Conservation (phyloP, 2,113 vertebrate species). For the Enhydra lutris region DNA sequence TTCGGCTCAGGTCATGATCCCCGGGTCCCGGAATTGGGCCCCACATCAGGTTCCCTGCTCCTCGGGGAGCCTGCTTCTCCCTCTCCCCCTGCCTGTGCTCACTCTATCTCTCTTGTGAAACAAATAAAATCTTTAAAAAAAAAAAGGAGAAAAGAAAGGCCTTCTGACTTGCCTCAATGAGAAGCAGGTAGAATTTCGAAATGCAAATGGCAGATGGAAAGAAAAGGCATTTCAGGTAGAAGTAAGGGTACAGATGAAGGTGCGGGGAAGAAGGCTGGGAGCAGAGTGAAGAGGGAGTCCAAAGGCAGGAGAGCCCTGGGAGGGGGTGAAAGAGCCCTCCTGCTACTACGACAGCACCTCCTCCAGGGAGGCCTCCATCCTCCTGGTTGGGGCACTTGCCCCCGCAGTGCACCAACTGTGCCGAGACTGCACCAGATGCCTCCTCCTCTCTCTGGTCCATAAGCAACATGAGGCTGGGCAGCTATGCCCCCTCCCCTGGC, state of each 20-base stretch:
- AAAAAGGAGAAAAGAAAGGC: neutral
- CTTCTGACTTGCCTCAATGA: neutral
- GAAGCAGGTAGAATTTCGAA: neutral
- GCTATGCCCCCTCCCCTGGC: rapidly evolving
- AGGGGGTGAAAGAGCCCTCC: neutral
- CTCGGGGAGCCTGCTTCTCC: no score
- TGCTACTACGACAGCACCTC: rapidly evolving
- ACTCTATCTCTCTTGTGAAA: no score
- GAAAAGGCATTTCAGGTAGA: neutral
- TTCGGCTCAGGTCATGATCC: no score
- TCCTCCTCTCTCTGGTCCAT: neutral
- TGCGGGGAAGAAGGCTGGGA: neutral
- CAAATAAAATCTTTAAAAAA: no score
- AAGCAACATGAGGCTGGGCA: neutral
- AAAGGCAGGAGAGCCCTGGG: neutral
- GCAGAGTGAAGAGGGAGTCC: no score
- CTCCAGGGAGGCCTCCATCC: neutral
- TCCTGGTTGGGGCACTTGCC: neutral
- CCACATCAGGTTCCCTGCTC: no score
- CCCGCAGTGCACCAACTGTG: neutral
- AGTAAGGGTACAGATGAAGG: neutral
- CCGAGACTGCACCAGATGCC: neutral
- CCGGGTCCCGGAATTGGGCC: no score
- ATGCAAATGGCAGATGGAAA: neutral
- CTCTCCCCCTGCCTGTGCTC: no score